Percentiles rank a stretch among this genome's conserved stretches.
phyloP scores from a whole-genome alignment of 2,888 invertebrate species.

The Pyralis farinalis region DNA sequence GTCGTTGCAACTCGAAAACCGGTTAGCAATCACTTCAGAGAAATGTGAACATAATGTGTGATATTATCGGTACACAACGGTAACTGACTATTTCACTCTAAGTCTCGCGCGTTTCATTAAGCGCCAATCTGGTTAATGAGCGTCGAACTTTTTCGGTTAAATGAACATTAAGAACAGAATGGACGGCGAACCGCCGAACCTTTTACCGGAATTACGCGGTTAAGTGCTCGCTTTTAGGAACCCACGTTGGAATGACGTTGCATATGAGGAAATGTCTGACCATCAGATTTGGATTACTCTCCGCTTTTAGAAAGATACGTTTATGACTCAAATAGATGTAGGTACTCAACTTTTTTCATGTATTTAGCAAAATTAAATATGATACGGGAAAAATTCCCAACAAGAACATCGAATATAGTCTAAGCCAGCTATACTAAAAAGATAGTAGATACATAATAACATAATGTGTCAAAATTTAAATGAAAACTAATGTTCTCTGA shows the following conservation, averaged over 20 bases:
- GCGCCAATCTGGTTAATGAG: conserved; percentile 68
- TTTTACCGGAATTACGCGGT: conserved; percentile 72
- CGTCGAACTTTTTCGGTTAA: conserved; percentile 71
- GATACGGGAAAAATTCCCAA: too few relatives aligned
- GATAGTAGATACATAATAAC: conserved; percentile 11
- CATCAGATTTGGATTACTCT: not conserved
- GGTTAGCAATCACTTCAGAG: conserved; percentile 58
- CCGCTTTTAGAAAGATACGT: too few relatives aligned
- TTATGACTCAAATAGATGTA: too few relatives aligned
- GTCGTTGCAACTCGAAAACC: conserved; percentile 57
- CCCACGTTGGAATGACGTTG: conserved; percentile 36
- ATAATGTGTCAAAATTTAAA: conserved; percentile 20
- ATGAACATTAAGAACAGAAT: conserved; percentile 72
- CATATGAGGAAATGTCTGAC: conserved; percentile 29
- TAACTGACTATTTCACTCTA: conserved; percentile 45
- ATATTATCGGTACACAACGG: conserved; percentile 49
- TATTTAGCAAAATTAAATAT: too few relatives aligned
- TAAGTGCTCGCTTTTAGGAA: conserved; percentile 62
- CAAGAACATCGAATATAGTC: too few relatives aligned
- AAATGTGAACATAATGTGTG: conserved; percentile 66
- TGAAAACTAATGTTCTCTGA: conserved; percentile 29
- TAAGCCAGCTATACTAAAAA: too few relatives aligned
- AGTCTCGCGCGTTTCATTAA: conserved; percentile 60
- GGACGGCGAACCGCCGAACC: conserved; percentile 52
- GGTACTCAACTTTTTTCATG: too few relatives aligned